A percentile compares a stretch with the other conserved stretches of the same genome.
Evolutionary conservation across 1,140 invertebrate genomes (phyloP).

Genomic region (Bombus consobrinus): DNA sequence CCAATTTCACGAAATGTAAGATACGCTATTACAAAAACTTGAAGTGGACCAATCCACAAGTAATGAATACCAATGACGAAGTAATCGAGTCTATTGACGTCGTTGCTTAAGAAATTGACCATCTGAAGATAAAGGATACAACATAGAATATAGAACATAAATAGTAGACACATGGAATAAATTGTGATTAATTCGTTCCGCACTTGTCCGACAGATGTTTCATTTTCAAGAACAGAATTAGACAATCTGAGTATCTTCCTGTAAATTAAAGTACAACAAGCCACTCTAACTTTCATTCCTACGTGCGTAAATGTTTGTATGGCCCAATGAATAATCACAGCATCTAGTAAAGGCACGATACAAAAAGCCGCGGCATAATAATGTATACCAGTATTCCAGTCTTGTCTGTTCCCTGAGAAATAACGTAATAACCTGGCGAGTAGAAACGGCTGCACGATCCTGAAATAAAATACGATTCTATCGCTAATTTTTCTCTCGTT

Average conservation of each 20-base stretch:
- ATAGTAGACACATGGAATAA: too few species aligned
- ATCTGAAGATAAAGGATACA: conserved; percentile 88
- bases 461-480: conserved; percentile 75
- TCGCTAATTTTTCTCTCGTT: not conserved
- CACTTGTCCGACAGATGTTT: conserved; percentile 78
- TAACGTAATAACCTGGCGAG: conserved; percentile 88
- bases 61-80: conserved; percentile 88
- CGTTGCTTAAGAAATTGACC: conserved; percentile 96
- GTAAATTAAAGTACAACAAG: conserved; percentile 91
- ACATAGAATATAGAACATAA: not conserved
- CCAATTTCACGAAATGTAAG: conserved; percentile 91
- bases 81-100: conserved; percentile 89
- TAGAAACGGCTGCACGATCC: conserved; percentile 89
- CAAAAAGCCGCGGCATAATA: conserved; percentile 87
- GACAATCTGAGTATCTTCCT: conserved; percentile 86
- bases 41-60: conserved; percentile 91
- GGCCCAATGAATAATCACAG: conserved; percentile 90
- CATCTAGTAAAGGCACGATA: conserved; percentile 87
- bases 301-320: conserved; percentile 89
- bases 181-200: not conserved
- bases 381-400: conserved; percentile 84
- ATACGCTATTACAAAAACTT: conserved; percentile 89
- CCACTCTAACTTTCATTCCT: conserved; percentile 91
- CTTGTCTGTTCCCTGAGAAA: conserved; percentile 83
- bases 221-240: conserved; percentile 62